Percentiles rank a stretch among this genome's conserved stretches.
Evolutionary conservation across 2,113 vertebrate genomes (phyloP).

Genomic region (Steatornis caripensis): DNA sequence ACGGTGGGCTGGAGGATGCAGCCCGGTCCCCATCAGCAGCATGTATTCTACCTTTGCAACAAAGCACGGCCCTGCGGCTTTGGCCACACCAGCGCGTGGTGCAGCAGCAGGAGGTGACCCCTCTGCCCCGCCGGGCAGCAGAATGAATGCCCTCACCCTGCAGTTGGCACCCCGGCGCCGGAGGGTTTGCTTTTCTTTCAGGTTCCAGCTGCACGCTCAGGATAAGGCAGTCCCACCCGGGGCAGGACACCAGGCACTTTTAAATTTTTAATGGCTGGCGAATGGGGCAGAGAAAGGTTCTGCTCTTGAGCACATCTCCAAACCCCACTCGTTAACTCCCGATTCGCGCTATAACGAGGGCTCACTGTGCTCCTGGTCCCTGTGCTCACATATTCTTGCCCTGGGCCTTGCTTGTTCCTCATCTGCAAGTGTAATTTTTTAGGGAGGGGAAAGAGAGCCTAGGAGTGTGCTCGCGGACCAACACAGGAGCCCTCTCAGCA

Average conservation of each 20-base stretch:
- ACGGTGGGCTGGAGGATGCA: rapidly evolving
- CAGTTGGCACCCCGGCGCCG: rapidly evolving
- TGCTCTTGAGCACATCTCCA: neutral
- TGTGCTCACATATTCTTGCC: no score
- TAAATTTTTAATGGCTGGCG: neutral
- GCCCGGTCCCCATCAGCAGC: neutral
- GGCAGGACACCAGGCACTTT: neutral
- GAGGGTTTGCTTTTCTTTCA: neutral
- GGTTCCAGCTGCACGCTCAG: neutral
- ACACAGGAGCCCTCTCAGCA: neutral
- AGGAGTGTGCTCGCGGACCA: neutral
- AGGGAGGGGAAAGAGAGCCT: neutral
- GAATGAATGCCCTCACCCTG: neutral
- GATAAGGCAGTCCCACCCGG: neutral
- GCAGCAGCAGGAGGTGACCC: neutral
- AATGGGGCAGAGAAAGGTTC: neutral
- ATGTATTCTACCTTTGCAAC: neutral
- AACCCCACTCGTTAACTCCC: neutral
- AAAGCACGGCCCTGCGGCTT: neutral
- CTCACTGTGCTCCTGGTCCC: neutral
- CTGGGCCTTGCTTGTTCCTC: neutral
- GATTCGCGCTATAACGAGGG: rapidly evolving
- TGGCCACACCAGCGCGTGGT: rapidly evolving
- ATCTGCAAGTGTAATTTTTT: neutral
- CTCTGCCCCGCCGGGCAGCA: neutral